phyloP scores from a whole-genome alignment of 2,797 vertebrate genomes.

The Poecile montanus region DNA sequence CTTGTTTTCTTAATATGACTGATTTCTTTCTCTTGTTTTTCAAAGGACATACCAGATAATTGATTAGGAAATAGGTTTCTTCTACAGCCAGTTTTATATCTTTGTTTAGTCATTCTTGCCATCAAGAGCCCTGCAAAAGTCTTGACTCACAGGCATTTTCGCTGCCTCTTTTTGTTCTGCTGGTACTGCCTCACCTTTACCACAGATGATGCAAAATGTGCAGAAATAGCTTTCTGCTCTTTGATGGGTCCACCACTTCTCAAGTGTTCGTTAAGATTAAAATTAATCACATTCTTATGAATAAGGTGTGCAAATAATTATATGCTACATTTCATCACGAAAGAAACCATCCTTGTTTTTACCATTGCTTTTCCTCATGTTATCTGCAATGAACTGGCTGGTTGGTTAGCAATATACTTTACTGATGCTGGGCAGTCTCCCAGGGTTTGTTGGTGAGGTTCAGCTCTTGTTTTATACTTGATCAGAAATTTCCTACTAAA shows the following conservation, averaged over 20 bases:
- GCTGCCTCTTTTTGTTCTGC: neutral
- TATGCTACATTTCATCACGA: neutral
- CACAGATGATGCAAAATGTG: neutral
- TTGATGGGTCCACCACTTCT: neutral
- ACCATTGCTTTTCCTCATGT: neutral
- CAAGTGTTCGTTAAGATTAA: neutral
- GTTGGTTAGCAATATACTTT: neutral
- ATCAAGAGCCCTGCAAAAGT: neutral
- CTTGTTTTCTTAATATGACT: constrained; percentile 4
- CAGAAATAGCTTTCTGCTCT: neutral
- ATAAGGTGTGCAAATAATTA: neutral
- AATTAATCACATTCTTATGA: neutral
- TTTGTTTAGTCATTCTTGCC: neutral
- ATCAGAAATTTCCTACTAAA: neutral
- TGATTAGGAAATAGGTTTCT: neutral
- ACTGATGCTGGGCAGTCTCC: neutral
- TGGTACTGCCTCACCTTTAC: neutral
- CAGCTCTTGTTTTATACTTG: neutral
- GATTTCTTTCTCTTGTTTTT: neutral
- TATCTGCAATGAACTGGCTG: neutral
- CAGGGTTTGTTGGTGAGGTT: neutral
- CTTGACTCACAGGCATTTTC: neutral
- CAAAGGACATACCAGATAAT: neutral
- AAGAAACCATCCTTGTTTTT: neutral
- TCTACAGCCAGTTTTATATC: neutral